Conservation (phyloP, 2,797 vertebrate genomes). For the Selene dorsalis region DNA sequence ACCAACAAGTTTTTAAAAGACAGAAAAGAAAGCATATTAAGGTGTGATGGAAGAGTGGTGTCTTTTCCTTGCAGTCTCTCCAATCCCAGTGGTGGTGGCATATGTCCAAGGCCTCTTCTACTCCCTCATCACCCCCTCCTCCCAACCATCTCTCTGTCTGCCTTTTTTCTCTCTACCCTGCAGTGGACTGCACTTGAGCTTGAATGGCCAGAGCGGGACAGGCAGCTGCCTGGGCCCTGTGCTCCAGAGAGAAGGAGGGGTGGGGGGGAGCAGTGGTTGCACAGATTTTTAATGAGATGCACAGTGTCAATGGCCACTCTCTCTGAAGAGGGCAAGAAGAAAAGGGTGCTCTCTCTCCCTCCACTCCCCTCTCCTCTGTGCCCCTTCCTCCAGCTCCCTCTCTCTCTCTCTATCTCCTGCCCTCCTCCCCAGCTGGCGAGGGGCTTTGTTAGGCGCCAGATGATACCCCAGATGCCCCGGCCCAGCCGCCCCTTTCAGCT, state of each 20-base stretch:
- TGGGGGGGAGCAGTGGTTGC: conserved; percentile 5
- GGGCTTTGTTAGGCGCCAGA: conserved; percentile 82
- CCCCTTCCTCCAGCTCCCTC: conserved; percentile 69
- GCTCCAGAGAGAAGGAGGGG: conserved; percentile 55
- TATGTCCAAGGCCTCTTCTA: conserved; percentile 69
- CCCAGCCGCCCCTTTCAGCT: conserved; percentile 79
- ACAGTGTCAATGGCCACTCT: conserved; percentile 85
- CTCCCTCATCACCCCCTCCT: conserved; percentile 7
- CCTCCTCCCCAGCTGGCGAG: conserved; percentile 85
- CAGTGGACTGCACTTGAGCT: conserved; percentile 83
- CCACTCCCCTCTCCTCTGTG: conserved; percentile 71
- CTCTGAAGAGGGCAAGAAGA: conserved; percentile 84
- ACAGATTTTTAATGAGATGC: conserved; percentile 82
- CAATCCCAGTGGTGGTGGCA: conserved; percentile 68
- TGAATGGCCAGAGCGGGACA: conserved; percentile 75
- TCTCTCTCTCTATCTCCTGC: conserved; percentile 71
- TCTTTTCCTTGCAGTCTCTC: conserved; percentile 18
- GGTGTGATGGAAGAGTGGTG: neutral
- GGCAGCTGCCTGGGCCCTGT: conserved; percentile 77
- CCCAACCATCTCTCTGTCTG: conserved; percentile 56
- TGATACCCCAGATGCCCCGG: conserved; percentile 85
- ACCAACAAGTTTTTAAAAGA: neutral
- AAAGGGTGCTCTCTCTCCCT: conserved; percentile 75
- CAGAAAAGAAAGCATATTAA: neutral
- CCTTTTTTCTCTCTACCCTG: conserved; percentile 57